Base-by-base conservation (phyloP, 2,113 vertebrate genomes). In the Hippocampus mohnikei region DNA sequence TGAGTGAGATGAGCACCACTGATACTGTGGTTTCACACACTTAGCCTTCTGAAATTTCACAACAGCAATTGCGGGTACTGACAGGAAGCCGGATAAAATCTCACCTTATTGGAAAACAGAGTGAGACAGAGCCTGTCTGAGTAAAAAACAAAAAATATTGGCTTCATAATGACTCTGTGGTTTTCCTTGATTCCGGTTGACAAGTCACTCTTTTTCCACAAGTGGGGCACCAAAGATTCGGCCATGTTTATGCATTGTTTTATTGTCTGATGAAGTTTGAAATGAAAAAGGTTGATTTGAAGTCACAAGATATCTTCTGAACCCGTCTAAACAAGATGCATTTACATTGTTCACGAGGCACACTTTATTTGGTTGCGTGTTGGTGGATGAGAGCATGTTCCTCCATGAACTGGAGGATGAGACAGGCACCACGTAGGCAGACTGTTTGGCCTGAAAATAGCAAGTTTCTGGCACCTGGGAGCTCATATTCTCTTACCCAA, bases 1-100 rank as follows among this genome's bases (percentile, higher is more conserved):
- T 68, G 76, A 83, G 82, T 15, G 68, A 88, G 88, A 90, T 88
- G 90, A 87, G 87, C 82, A 70, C 73, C 83, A 83, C 80, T 74
- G 89, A 90, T 91, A 91, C 83, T 74, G 74, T 53, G 80, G 81
- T 91, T 92, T 90, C 92, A 92, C 89, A 88, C 80, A 75, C 85
- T 84, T 72, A 69, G 84, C 85, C 82, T 85, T 90, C 89, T 88
- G 89, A 92, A 91, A 90, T 91, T 90, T 92, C 90, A 90, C 90
- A 91, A 88, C 10, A 23, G 81, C 71, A 77, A 90, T 87, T 87
- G 87, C 53, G 80, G 90, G 90, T 90, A 88, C 81, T 90, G 90
- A 90, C 89, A 87, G 70, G 70, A 72, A 70, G 55, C 65, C 75
- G 37, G 90, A 92, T 92, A 87, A 76, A 77, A 92, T 92, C 90